These are phyloP conservation scores for Homarus gammarus DNA, from an alignment of 2,888 invertebrate genomes.

Conservation along the genomic window DNA sequence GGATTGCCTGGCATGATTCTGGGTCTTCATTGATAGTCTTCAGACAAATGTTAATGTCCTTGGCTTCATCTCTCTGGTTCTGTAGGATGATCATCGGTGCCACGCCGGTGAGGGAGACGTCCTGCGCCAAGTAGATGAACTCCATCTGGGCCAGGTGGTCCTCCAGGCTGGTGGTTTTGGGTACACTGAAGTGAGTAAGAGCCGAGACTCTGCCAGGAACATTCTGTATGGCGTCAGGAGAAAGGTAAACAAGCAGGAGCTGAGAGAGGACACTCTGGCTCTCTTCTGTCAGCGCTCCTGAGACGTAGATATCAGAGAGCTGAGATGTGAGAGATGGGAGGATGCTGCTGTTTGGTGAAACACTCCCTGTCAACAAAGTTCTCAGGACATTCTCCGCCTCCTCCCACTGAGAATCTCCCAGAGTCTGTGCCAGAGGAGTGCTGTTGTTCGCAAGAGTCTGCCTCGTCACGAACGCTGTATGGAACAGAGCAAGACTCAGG, in stretches of 20 bases:
- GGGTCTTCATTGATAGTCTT: constrained; percentile 19
- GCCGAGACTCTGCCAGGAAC: constrained; percentile 69
- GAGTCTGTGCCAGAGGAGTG: constrained; percentile 47
- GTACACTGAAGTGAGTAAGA: constrained; percentile 72
- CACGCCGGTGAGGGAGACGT: constrained; percentile 62
- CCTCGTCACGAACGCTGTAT: constrained; percentile 64
- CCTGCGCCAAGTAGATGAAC: constrained; percentile 71
- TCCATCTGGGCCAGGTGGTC: constrained; percentile 67
- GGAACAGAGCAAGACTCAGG: constrained; percentile 62
- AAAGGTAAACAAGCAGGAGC: constrained; percentile 53
- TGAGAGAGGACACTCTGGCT: constrained; percentile 26
- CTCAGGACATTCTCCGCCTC: constrained; percentile 65
- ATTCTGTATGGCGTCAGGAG: constrained; percentile 49
- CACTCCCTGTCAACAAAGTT: constrained; percentile 42
- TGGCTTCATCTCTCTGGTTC: constrained; percentile 61
- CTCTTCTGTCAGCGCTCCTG: constrained; percentile 50
- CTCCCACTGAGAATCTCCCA: constrained; percentile 70
- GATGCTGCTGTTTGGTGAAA: constrained; percentile 33
- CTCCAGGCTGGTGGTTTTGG: constrained; percentile 51
- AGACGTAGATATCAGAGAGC: constrained; percentile 41
- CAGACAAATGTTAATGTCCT: constrained; percentile 49
- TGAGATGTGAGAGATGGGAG: constrained; percentile 31
- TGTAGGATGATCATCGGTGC: constrained; percentile 62
- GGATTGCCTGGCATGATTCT: not conserved
- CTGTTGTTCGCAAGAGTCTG: constrained; percentile 63